phyloP scores from a whole-genome alignment of 2,797 vertebrate genomes.

The Oryzias sinensis region DNA sequence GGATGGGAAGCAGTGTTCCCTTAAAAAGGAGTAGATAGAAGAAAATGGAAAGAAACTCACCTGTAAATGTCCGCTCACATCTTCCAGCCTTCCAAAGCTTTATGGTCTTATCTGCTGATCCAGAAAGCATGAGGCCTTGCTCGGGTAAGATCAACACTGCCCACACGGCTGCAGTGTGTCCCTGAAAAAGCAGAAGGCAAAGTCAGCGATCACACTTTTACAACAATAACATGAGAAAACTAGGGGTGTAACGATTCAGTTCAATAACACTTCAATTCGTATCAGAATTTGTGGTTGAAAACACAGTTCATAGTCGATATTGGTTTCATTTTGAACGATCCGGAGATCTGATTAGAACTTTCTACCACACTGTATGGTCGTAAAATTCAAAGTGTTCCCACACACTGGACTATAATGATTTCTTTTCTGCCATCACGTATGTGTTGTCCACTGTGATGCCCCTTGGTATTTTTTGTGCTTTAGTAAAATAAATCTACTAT shows the following conservation, averaged over 20 bases:
- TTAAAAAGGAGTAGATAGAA: background rate
- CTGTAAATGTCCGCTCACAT: constrained; percentile 89
- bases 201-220: rapidly evolving
- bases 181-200: constrained; percentile 68
- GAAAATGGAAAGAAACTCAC: constrained; percentile 61
- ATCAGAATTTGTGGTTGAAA: too few relatives aligned
- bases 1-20: background rate
- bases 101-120: constrained; percentile 96
- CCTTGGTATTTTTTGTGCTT: too few relatives aligned
- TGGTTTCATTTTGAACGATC: too few relatives aligned
- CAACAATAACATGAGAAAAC: background rate
- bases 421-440: too few relatives aligned
- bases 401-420: too few relatives aligned
- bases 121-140: constrained; percentile 95
- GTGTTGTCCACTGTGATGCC: too few relatives aligned
- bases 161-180: constrained; percentile 95
- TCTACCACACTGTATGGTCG: too few relatives aligned
- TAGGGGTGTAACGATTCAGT: background rate
- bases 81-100: constrained; percentile 96
- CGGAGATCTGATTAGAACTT: too few relatives aligned
- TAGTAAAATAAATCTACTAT: too few relatives aligned
- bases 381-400: too few relatives aligned
- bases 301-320: too few relatives aligned
- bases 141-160: constrained; percentile 92
- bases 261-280: too few relatives aligned